Percentiles rank a stretch among this genome's conserved stretches.
Evolutionary conservation across 2,888 invertebrate species (phyloP).

Genomic region (Eupithecia exiguata): DNA sequence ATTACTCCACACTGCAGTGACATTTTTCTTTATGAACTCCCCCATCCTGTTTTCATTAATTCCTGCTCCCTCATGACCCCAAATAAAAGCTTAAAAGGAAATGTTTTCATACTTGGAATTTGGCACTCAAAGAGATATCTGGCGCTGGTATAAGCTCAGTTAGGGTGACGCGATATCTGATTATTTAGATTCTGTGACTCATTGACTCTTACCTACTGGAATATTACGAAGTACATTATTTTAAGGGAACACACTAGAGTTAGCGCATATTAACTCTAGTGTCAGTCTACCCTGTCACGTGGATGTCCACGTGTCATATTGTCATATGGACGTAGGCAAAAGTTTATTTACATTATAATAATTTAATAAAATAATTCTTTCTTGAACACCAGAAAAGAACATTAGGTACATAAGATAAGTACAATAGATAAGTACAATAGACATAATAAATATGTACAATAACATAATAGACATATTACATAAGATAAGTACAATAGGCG

Average conservation of each 20-base stretch:
- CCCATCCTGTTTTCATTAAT: conserved; percentile 74
- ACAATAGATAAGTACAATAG: too few species aligned
- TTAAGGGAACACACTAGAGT: neutral
- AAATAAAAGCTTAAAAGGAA: conserved; percentile 65
- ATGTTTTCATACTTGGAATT: conserved; percentile 57
- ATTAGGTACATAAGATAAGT: too few species aligned
- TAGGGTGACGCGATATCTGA: conserved; percentile 3
- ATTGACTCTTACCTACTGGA: neutral
- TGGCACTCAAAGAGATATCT: conserved; percentile 35
- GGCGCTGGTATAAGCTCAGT: conserved; percentile 22
- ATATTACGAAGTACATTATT: neutral
- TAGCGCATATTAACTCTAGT: too few species aligned
- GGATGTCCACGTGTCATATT: too few species aligned
- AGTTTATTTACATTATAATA: too few species aligned
- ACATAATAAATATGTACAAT: too few species aligned
- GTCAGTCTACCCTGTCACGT: too few species aligned
- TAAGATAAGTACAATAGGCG: too few species aligned
- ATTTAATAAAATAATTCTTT: too few species aligned
- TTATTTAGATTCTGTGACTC: neutral
- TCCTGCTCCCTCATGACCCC: conserved; percentile 57
- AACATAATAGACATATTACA: too few species aligned
- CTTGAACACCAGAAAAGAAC: too few species aligned
- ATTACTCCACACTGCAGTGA: conserved; percentile 74
- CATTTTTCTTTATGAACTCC: conserved; percentile 77
- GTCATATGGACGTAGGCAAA: too few species aligned